Base-by-base conservation (phyloP, 2,113 vertebrate species). In the Daubentonia madagascariensis region DNA sequence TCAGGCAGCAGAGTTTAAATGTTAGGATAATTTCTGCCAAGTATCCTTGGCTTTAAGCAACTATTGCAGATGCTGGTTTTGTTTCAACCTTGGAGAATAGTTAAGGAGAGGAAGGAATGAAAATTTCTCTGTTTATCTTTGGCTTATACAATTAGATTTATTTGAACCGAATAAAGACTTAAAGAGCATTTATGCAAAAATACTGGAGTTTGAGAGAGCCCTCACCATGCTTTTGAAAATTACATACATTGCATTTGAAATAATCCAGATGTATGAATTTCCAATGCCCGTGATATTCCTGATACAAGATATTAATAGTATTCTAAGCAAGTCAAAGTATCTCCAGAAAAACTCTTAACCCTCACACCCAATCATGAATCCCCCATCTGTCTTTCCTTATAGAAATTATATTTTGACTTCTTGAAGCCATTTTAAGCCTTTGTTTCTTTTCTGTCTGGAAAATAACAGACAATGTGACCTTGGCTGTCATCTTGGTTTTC, bases 391-490 rank as follows among this genome's bases (percentile, higher is more conserved):
- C 78, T 96, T 94, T 93, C 28, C 43, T 87, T 94, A 85, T 20
- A 93, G 54, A 93, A 97, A 96, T 93, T 96, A 8, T 81, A 93
- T 85, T 92, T 94, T 81, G 28, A 92, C 28, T 94, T 95, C 79
- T 79, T 85, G 32, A 92, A 85, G 48, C 30, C 89, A 78, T 81
- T 85, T 52, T 85, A 94, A 91, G 45, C 32, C 65, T 96, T 75
- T 80, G 50, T 80, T 96, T 85, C 50, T 91, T 96, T 94, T 67
- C 84, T 86, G 54, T 92, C 96, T 97, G 75, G 65, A 94, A 97
- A 97, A 96, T 80, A 96, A 89, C 68, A 92, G 78, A 96, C 84
- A 94, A 45, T 89, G 17, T 96, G 86, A 97, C 92, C 86, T 87
- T 76, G 43, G 45, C 30, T 48, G 35, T 95, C 95, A 95, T 81